phyloP scores from a whole-genome alignment of 2,797 vertebrate genomes.

The Zenarchopterus dispar region DNA sequence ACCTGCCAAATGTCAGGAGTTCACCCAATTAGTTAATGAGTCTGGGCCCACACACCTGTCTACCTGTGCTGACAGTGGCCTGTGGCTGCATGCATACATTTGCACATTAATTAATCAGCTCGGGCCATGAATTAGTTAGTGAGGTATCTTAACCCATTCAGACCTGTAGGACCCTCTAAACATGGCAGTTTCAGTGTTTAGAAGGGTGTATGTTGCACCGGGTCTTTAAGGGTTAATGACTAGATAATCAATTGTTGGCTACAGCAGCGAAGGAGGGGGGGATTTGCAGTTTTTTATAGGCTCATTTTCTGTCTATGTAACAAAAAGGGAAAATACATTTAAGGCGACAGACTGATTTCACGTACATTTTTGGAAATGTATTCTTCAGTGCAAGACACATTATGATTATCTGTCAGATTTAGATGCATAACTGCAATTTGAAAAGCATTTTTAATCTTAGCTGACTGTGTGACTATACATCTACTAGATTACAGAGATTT shows the following conservation, averaged over 20 bases:
- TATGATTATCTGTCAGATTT: not conserved
- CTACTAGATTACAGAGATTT: not conserved
- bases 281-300: not conserved
- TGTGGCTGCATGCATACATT: conserved; percentile 63
- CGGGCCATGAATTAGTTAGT: conserved; percentile 67
- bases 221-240: conserved; percentile 32
- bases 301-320: too few relatives aligned
- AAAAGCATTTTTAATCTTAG: not conserved
- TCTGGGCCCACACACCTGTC: conserved; percentile 71
- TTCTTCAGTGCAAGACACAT: too few relatives aligned
- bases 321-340: too few relatives aligned
- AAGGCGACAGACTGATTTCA: not conserved
- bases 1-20: conserved; percentile 66
- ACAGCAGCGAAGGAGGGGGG: conserved; percentile 1
- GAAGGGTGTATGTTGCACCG: too few relatives aligned
- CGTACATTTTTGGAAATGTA: too few relatives aligned
- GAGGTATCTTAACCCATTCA: conserved; percentile 39
- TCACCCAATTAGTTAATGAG: conserved; percentile 75
- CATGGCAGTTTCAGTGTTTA: too few relatives aligned
- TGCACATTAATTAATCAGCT: conserved; percentile 72
- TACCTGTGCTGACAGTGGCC: conserved; percentile 71
- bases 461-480: not conserved
- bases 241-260: conserved; percentile 37
- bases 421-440: not conserved
- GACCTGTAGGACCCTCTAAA: too few relatives aligned